Conservation (phyloP, 2,888 invertebrate genomes). For the Drosophila monieri region DNA sequence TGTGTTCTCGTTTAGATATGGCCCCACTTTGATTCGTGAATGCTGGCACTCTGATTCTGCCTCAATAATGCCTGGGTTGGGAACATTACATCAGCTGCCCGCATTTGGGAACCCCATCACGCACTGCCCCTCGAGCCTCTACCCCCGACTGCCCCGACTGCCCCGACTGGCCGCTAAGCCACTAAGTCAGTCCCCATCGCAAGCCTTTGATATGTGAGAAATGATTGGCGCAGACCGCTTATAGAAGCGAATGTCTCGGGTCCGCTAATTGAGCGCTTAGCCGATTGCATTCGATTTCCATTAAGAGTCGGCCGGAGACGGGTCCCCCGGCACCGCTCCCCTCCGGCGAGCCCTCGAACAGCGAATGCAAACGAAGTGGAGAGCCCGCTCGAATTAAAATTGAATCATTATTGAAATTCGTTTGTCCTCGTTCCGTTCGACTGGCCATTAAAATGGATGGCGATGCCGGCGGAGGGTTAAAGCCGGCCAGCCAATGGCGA, state of each 20-base stretch:
- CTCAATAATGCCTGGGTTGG: slow-evolving; percentile 1
- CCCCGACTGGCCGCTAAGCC: too few species aligned
- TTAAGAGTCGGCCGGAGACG: slow-evolving; percentile 44
- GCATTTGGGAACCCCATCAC: slow-evolving; percentile 38
- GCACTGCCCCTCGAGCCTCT: slow-evolving; percentile 11
- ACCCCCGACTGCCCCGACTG: too few species aligned
- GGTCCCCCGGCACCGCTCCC: not conserved
- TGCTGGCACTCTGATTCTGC: slow-evolving; percentile 12
- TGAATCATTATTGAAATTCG: slow-evolving; percentile 80
- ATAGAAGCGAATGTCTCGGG: slow-evolving; percentile 40
- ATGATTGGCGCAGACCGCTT: slow-evolving; percentile 42
- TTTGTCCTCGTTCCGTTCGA: slow-evolving; percentile 38
- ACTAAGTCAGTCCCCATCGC: slow-evolving; percentile 11
- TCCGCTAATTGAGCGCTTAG: slow-evolving; percentile 69
- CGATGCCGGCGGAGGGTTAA: slow-evolving; percentile 37
- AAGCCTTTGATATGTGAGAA: slow-evolving; percentile 40
- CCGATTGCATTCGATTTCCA: slow-evolving; percentile 65
- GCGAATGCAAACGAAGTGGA: slow-evolving; percentile 56
- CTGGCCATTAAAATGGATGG: slow-evolving; percentile 68
- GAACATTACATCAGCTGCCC: slow-evolving; percentile 26
- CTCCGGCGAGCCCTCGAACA: slow-evolving; percentile 1
- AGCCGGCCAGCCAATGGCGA: slow-evolving; percentile 5
- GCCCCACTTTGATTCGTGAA: not conserved
- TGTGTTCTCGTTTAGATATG: slow-evolving; percentile 14
- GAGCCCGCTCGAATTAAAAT: slow-evolving; percentile 74